Conservation (phyloP, 1,140 invertebrate species). For the Polypedilum pembai region DNA sequence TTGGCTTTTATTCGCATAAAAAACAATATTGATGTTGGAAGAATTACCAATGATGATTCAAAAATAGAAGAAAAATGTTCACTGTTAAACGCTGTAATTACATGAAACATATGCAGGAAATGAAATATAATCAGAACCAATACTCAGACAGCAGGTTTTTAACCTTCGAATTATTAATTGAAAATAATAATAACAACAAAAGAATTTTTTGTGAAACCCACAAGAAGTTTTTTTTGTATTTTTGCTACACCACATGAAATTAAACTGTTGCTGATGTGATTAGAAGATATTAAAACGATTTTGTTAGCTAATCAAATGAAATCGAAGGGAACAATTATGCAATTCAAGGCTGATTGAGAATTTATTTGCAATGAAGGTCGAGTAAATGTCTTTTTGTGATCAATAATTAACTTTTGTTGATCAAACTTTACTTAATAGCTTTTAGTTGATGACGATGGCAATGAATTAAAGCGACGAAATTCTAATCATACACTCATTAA, state of each 20-base stretch:
- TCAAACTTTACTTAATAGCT: no score
- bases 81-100: constrained; percentile 1
- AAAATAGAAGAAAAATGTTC: neutral
- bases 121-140: neutral
- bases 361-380: no score
- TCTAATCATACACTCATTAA: neutral
- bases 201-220: neutral
- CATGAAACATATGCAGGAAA: constrained; percentile 25
- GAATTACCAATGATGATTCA: neutral
- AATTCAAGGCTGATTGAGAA: no score
- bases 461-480: no score
- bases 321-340: no score
- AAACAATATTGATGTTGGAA: no score
- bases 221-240: neutral
- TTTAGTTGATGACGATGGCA: no score
- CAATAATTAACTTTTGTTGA: no score
- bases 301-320: no score
- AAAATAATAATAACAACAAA: neutral
- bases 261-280: neutral
- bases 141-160: constrained; percentile 1
- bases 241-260: neutral
- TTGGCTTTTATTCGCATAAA: no score
- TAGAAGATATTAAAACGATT: neutral
- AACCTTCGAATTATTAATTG: constrained; percentile 18
- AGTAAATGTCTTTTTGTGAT: no score